Evolutionary conservation across 2,888 invertebrate genomes (phyloP), one percentile per base, ranked within the genome.

Genomic region (Polymixis flavicincta): DNA sequence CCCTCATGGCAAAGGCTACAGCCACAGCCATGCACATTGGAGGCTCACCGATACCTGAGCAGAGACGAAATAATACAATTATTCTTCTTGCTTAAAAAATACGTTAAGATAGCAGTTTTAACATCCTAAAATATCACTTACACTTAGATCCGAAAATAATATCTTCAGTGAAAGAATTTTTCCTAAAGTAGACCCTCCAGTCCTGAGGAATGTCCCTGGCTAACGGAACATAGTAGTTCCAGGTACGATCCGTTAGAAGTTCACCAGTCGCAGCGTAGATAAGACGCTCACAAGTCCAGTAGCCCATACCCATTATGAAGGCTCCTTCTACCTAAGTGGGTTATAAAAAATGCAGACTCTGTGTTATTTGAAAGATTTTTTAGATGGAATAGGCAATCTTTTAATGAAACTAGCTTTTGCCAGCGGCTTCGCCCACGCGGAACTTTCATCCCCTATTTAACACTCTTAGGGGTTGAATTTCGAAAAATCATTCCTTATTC

Each of bases 121-220:
- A 14, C 22, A 76, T 28, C 7, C 8, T 14, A 13, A 64, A n/a
- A 19, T 25, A 0, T 17, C 98, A 96, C 69, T 71, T 90, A 97
- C 98, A 97, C 96, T 98, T 98, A 0, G 98, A 97, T 64, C 98
- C 96, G 75, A 98, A 93, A 66, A 98, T 96, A 32, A 97, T 97
- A 5, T 95, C 86, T 0, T 96, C 95, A 91, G 97, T 98, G 17
- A 97, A 95, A 60, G 97, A 96, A 82, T 97, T 97, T 84, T 97
- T 97, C 45, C 97, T 94, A 70, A 98, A 96, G 69, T 97, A 97
- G 0, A 98, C 95, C 72, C 98, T 96, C 85, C 98, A 97, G 91
- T 98, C 98, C 45, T 97, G 96, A 0, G 98, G 98, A 83, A 98
- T 98, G 85, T 98, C 98, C 89, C 97, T 98, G 0, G 97, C 97